Conservation (phyloP, 2,888 invertebrate genomes). For the Alsophila aescularia region DNA sequence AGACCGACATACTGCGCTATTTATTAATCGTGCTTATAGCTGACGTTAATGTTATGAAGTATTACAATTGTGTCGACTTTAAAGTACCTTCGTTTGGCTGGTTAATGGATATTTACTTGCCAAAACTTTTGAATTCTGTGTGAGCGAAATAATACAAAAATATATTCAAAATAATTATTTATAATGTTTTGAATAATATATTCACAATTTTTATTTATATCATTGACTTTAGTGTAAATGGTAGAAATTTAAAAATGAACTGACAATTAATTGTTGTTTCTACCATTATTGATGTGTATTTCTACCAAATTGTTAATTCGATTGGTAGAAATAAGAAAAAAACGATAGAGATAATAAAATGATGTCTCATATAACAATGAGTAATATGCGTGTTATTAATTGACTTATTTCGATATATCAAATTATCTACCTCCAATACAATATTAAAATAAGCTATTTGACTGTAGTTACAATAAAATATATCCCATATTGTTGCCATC, state of each 20-base stretch:
- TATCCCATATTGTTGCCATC: too few species aligned
- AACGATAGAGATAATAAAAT: neutral
- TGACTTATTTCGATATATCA: conserved; percentile 16
- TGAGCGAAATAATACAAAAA: conserved; percentile 54
- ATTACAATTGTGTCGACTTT: conserved; percentile 40
- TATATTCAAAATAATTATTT: neutral
- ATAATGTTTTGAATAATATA: too few species aligned
- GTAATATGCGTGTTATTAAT: neutral
- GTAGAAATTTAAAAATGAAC: neutral
- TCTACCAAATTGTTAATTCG: neutral
- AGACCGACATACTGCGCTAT: conserved; percentile 50
- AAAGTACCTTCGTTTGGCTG: conserved; percentile 30
- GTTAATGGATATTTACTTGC: conserved; percentile 54
- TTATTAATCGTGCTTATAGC: conserved; percentile 70
- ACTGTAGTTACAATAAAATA: too few species aligned
- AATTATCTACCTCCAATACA: conserved; percentile 40
- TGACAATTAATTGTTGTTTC: neutral
- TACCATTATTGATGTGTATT: neutral
- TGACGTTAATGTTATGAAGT: conserved; percentile 55
- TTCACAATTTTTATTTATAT: neutral
- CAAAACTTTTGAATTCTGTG: conserved; percentile 65
- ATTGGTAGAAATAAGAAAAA: conserved; percentile 24
- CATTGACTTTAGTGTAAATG: neutral
- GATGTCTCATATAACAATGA: neutral
- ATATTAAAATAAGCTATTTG: conserved; percentile 26